Percentiles rank a stretch among this genome's conserved stretches.
Conservation (phyloP, 2,797 vertebrate species). For the Rhadinocentrus ornatus region DNA sequence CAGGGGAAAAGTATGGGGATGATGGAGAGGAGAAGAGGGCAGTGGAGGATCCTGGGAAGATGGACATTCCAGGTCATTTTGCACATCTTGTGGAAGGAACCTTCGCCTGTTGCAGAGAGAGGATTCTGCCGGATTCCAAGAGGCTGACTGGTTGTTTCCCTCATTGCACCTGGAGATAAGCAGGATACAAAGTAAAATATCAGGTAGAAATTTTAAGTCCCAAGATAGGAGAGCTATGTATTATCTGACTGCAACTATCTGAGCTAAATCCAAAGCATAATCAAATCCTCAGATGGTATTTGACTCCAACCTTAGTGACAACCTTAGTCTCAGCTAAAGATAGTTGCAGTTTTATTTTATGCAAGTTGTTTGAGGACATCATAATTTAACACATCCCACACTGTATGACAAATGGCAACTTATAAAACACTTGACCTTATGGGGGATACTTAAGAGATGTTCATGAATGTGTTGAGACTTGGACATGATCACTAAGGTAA, state of each 20-base stretch:
- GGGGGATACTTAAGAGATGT: neutral
- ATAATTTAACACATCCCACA: neutral
- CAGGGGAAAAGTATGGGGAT: slow-evolving; percentile 74
- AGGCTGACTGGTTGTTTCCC: slow-evolving; percentile 86
- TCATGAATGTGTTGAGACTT: neutral
- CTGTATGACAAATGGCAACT: slow-evolving; percentile 5
- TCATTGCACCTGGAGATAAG: slow-evolving; percentile 84
- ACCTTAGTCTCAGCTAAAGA: neutral
- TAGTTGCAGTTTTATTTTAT: neutral
- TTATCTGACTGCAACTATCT: slow-evolving; percentile 9
- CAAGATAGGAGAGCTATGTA: neutral
- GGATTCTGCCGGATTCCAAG: slow-evolving; percentile 87
- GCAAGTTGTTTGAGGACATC: neutral
- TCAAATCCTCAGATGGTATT: slow-evolving; percentile 1
- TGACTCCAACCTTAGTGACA: neutral
- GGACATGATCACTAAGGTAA: slow-evolving; percentile 9
- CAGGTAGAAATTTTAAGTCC: slow-evolving; percentile 7
- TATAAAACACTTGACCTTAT: neutral
- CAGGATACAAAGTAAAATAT: slow-evolving; percentile 28
- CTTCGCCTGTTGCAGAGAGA: slow-evolving; percentile 84
- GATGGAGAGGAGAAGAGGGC: slow-evolving; percentile 57
- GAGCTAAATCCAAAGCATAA: slow-evolving; percentile 1
- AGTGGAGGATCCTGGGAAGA: slow-evolving; percentile 82
- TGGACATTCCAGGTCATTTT: slow-evolving; percentile 82
- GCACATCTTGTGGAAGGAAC: slow-evolving; percentile 83